phyloP scores from a whole-genome alignment of 2,888 invertebrate genomes.

The Lithophane socia region DNA sequence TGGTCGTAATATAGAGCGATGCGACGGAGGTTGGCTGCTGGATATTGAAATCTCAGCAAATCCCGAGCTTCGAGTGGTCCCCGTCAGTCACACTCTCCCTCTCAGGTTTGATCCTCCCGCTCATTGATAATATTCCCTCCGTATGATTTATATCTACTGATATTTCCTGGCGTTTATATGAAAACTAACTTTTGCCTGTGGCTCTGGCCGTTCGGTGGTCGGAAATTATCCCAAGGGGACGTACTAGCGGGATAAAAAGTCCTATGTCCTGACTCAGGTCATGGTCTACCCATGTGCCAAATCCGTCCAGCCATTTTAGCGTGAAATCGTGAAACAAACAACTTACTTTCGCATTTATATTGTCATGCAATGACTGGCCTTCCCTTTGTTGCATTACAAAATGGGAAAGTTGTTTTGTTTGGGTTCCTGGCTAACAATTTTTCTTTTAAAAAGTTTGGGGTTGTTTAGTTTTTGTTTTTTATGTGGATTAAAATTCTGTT shows the following conservation, averaged over 20 bases:
- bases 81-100: slow-evolving; percentile 68
- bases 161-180: slow-evolving; percentile 41
- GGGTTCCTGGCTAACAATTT: slow-evolving; percentile 8
- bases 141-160: slow-evolving; percentile 50
- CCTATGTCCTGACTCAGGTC: no score
- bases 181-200: slow-evolving; percentile 15
- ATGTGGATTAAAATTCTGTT: background rate
- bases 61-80: slow-evolving; percentile 64
- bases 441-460: slow-evolving; percentile 29
- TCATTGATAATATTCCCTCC: slow-evolving; percentile 52
- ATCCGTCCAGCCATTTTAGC: no score
- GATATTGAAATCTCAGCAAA: slow-evolving; percentile 71
- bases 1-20: slow-evolving; percentile 47
- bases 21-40: slow-evolving; percentile 55
- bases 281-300: no score
- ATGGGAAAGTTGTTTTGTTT: slow-evolving; percentile 37
- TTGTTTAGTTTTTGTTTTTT: slow-evolving; percentile 16
- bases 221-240: no score
- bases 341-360: no score
- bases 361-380: slow-evolving; percentile 28
- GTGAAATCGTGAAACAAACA: no score
- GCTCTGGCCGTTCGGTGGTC: no score
- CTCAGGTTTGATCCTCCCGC: slow-evolving; percentile 54
- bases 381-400: slow-evolving; percentile 30
- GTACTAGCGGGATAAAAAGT: no score